A percentile compares a stretch with the other conserved stretches of the same genome.
Evolutionary conservation across 1,140 invertebrate genomes (phyloP).

Genomic region (Macrocentrus cingulum): DNA sequence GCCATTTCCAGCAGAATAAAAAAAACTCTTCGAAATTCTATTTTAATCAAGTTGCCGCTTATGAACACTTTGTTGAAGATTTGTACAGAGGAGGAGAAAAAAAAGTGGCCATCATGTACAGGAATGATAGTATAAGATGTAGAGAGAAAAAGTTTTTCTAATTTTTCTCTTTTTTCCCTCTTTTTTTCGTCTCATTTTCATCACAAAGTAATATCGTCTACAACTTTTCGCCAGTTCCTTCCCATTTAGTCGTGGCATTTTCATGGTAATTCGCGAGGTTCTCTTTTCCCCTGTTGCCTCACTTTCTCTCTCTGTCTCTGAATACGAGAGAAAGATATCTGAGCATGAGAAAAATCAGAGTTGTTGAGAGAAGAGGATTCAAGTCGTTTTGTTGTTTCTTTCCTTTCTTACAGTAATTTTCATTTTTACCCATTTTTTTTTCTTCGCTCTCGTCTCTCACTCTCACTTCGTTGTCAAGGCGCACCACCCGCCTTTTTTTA

Average conservation of each 20-base stretch:
- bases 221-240: background rate
- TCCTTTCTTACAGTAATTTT: too few species aligned
- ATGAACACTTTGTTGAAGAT: constrained; percentile 19
- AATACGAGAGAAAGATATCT: too few species aligned
- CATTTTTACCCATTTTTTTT: too few species aligned
- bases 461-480: too few species aligned
- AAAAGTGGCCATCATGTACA: background rate
- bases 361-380: too few species aligned
- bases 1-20: too few species aligned
- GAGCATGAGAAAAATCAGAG: too few species aligned
- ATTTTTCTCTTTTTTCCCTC: background rate
- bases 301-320: too few species aligned
- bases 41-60: constrained; percentile 30
- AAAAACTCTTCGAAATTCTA: constrained; percentile 31
- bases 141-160: background rate
- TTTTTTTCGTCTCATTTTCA: too few species aligned
- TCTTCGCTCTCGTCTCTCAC: too few species aligned
- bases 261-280: constrained; percentile 9
- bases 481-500: too few species aligned
- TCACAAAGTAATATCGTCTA: background rate
- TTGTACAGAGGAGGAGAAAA: background rate
- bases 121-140: background rate
- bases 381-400: too few species aligned
- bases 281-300: background rate
- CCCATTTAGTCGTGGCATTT: constrained; percentile 4